Evolutionary conservation across 2,888 invertebrate genomes (phyloP).

Genomic region (Drosophila emarginata): DNA sequence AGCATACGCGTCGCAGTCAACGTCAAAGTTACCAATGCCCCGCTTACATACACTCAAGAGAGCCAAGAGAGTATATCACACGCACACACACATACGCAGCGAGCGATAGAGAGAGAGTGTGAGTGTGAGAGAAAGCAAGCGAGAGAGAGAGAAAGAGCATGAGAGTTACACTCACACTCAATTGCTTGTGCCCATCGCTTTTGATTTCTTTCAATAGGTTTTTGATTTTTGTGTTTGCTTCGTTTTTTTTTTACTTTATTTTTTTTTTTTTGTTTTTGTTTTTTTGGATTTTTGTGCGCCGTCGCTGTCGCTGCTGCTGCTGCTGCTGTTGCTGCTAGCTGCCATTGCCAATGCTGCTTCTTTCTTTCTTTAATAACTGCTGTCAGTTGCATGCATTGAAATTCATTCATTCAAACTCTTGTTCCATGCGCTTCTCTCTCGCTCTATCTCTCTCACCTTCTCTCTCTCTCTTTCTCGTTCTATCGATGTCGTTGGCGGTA

Average conservation of each 20-base stretch:
- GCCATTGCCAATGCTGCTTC: conserved; percentile 18
- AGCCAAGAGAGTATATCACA: neutral
- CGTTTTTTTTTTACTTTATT: conserved; percentile 49
- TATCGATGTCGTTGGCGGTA: conserved; percentile 5
- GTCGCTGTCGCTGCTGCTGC: conserved; percentile 49
- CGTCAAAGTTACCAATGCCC: neutral
- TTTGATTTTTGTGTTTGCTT: conserved; percentile 58
- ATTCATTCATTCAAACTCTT: conserved; percentile 75
- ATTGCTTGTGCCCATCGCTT: conserved; percentile 59
- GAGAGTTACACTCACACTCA: conserved; percentile 50
- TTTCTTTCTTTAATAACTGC: conserved; percentile 55
- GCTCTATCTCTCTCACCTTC: conserved; percentile 26
- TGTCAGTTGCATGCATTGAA: conserved; percentile 79
- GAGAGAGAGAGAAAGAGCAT: conserved; percentile 16
- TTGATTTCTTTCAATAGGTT: conserved; percentile 73
- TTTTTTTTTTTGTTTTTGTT: conserved; percentile 11
- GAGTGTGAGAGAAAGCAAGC: neutral
- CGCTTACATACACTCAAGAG: conserved; percentile 25
- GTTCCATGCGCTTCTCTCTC: conserved; percentile 34
- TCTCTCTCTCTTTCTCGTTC: conserved; percentile 31
- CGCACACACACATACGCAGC: conserved; percentile 15
- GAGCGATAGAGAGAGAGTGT: conserved; percentile 3
- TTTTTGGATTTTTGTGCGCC: conserved; percentile 70
- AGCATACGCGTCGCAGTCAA: conserved; percentile 12
- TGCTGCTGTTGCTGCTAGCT: conserved; percentile 29